Evolutionary conservation across 2,797 vertebrate species (phyloP), one percentile per base, ranked within the genome.

Genomic region (Paguma larvata): DNA sequence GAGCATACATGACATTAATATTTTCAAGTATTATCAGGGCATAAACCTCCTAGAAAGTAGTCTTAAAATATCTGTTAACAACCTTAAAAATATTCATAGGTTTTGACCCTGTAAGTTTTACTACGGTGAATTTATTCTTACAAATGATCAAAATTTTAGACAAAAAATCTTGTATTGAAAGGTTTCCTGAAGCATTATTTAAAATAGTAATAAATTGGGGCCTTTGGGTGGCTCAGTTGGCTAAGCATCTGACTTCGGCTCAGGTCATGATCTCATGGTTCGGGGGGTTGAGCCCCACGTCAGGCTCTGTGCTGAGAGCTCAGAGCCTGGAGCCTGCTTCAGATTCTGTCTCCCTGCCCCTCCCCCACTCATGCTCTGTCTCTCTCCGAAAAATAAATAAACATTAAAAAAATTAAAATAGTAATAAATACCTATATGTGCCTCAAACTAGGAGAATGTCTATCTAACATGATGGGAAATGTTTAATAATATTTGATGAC

Each of bases 401-500:
- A 56, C 2, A 56, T 56, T 7, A 21, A 59, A 59, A 59, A 59
- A 23, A 1, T 53, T 59, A 9, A 70, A 88, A 92, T 62, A 25
- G 27, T 72, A 85, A 44, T 79, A 30, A 68, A 38, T 62, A 19
- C 41, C 13, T 80, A 19, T 48, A 19, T 59, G 56, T 65, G 5
- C 41, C 51, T 73, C 41, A 56, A 94, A 72, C 62, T 30, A 18
- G 25, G 30, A 44, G 19, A 78, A 87, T 67, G 25, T 84, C 44
- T 88, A 53, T 63, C 23, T 83, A 84, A 72, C 46, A 11, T 67
- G 16, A 84, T 56, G 13, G 27, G 53, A 94, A 84, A 65, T 67
- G 5, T 41, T 89, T 34, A 51, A 67, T 85, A 89, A 91, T 87
- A 78, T 84, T 82, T 95, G 65, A 79, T 91, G 14, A 67, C 25